Conservation (phyloP, 2,888 invertebrate genomes). For the Drosophila anomalata region DNA sequence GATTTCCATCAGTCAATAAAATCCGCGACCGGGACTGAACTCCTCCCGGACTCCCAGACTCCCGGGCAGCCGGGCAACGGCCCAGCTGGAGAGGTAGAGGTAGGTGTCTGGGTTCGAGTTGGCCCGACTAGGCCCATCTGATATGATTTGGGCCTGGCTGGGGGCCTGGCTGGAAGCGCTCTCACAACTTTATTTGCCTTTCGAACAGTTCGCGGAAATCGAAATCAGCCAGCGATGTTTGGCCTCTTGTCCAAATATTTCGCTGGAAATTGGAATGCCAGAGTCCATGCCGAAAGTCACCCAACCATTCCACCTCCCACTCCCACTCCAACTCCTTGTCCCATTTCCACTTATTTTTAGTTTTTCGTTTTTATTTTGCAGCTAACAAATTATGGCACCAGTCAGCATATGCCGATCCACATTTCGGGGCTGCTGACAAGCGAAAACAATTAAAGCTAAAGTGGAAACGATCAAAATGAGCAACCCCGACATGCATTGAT, state of each 20-base stretch:
- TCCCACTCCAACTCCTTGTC: constrained; percentile 26
- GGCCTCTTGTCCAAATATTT: constrained; percentile 61
- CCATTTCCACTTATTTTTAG: constrained; percentile 1
- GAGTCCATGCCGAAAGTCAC: constrained; percentile 26
- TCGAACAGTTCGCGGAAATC: constrained; percentile 61
- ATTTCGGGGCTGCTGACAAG: constrained; percentile 66
- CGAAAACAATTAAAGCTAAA: constrained; percentile 81
- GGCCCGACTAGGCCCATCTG: constrained; percentile 57
- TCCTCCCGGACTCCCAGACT: constrained; percentile 8
- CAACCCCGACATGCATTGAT: constrained; percentile 61
- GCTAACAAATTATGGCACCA: constrained; percentile 64
- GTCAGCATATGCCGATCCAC: constrained; percentile 44
- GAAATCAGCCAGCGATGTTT: constrained; percentile 45
- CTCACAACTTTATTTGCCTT: constrained; percentile 77
- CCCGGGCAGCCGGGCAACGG: background rate
- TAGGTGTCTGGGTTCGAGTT: constrained; percentile 37
- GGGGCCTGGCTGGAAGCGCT: constrained; percentile 29
- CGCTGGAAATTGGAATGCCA: constrained; percentile 71
- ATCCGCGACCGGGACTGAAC: constrained; percentile 37
- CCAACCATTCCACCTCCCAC: background rate
- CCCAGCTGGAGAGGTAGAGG: constrained; percentile 67
- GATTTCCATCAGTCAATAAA: constrained; percentile 82
- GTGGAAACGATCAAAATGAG: constrained; percentile 82
- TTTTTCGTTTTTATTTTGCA: constrained; percentile 7
- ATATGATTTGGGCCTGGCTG: constrained; percentile 50